Conservation (phyloP, 1,140 invertebrate genomes). For the Mamestra configurata region DNA sequence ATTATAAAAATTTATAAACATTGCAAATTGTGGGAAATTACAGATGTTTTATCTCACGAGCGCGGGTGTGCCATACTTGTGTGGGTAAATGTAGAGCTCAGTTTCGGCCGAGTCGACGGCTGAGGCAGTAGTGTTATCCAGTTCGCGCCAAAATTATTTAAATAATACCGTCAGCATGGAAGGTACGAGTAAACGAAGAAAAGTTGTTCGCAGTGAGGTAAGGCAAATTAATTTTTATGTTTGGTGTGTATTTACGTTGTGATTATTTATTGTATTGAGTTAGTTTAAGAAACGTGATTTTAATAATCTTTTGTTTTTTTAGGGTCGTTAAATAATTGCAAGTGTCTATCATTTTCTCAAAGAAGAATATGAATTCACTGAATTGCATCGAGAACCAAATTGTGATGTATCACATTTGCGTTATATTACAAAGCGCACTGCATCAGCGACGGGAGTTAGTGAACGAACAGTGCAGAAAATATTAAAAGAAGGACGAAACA, state of each 20-base stretch:
- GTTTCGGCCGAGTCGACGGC: neutral
- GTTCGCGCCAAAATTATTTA: too few species aligned
- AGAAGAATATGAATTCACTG: conserved; percentile 25
- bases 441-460: conserved; percentile 12
- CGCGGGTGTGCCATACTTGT: too few species aligned
- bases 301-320: conserved; percentile 1
- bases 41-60: too few species aligned
- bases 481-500: conserved; percentile 18
- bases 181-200: neutral
- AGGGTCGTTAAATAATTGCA: conserved; percentile 18
- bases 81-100: neutral
- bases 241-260: neutral
- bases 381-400: conserved; percentile 8
- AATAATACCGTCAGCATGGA: too few species aligned
- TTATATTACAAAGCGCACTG: conserved; percentile 16
- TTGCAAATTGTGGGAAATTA: too few species aligned
- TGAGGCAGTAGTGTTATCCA: too few species aligned
- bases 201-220: conserved; percentile 12
- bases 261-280: neutral
- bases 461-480: conserved; percentile 19
- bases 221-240: neutral
- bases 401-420: conserved; percentile 25
- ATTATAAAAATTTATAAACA: too few species aligned
- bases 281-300: conserved; percentile 1
- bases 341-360: conserved; percentile 19